phyloP scores from a whole-genome alignment of 1,140 invertebrate genomes.

The Eueides isabella region DNA sequence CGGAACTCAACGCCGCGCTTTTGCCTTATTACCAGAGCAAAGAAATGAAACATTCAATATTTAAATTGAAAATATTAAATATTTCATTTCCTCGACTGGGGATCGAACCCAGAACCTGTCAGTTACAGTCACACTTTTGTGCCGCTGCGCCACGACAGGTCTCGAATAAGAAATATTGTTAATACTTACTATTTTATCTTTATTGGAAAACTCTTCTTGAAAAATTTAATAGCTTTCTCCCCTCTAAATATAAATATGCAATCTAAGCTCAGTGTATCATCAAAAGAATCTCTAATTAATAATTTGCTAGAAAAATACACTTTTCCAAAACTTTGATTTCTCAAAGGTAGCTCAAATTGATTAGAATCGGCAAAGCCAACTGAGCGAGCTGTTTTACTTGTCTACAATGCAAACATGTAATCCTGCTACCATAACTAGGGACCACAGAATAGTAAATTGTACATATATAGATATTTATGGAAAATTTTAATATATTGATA shows the following conservation, averaged over 20 bases:
- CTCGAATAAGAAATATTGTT: no score
- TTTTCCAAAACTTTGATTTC: not conserved
- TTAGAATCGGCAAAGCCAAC: slow-evolving; percentile 20
- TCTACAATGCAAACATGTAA: slow-evolving; percentile 20
- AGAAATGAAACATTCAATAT: no score
- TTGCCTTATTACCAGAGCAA: no score
- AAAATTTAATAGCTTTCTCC: not conserved
- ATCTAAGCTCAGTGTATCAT: not conserved
- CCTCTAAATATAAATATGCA: not conserved
- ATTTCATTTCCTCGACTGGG: no score
- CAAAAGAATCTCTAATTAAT: not conserved
- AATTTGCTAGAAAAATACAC: not conserved
- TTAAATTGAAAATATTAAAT: no score
- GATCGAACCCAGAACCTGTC: no score
- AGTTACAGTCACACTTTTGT: no score
- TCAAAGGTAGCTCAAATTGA: slow-evolving; percentile 10
- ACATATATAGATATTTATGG: not conserved
- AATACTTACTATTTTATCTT: no score
- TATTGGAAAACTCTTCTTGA: no score
- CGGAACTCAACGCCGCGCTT: no score
- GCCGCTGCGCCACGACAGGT: no score
- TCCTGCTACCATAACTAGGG: not conserved
- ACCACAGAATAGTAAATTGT: not conserved
- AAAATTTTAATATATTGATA: no score
- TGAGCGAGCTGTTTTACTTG: slow-evolving; percentile 11